Evolutionary conservation across 2,113 vertebrate genomes (phyloP).

Genomic region (Seriola aureovittata): DNA sequence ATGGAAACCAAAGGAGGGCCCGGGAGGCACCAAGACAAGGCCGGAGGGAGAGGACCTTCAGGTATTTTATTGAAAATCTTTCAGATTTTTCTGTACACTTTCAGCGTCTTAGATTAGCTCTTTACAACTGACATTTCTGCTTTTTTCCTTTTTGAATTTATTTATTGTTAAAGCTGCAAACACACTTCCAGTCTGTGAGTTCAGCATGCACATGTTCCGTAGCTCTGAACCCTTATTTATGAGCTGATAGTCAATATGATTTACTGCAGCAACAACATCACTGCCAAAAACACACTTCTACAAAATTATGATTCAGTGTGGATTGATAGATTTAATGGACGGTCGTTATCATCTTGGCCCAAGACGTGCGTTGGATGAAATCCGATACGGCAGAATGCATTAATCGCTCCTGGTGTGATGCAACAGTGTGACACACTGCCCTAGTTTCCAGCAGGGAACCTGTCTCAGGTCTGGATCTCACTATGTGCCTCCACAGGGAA

Average conservation of each 20-base stretch:
- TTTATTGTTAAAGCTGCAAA: not conserved
- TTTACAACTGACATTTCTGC: not conserved
- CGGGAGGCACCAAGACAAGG: slow-evolving; percentile 89
- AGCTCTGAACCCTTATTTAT: slow-evolving; percentile 22
- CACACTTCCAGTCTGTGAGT: not conserved
- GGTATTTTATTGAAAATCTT: slow-evolving; percentile 76
- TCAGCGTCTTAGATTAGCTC: not conserved
- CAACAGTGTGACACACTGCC: slow-evolving; percentile 73
- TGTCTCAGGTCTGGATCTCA: slow-evolving; percentile 51
- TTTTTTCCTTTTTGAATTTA: not conserved
- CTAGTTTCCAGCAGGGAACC: slow-evolving; percentile 67
- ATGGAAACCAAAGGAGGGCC: slow-evolving; percentile 88
- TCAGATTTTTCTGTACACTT: too few species aligned
- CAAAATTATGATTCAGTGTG: slow-evolving; percentile 35
- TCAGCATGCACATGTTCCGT: slow-evolving; percentile 6
- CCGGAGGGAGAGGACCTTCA: slow-evolving; percentile 84
- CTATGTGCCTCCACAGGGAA: slow-evolving; percentile 13
- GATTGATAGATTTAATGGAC: slow-evolving; percentile 49
- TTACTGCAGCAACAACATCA: slow-evolving; percentile 20
- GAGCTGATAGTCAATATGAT: slow-evolving; percentile 4
- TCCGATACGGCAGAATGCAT: slow-evolving; percentile 43
- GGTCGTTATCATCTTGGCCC: slow-evolving; percentile 40
- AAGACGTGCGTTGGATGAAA: slow-evolving; percentile 44
- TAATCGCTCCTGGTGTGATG: slow-evolving; percentile 61
- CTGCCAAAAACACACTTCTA: slow-evolving; percentile 56